Base-by-base conservation (phyloP, 1,140 invertebrate genomes). In the Cydia strobilella region DNA sequence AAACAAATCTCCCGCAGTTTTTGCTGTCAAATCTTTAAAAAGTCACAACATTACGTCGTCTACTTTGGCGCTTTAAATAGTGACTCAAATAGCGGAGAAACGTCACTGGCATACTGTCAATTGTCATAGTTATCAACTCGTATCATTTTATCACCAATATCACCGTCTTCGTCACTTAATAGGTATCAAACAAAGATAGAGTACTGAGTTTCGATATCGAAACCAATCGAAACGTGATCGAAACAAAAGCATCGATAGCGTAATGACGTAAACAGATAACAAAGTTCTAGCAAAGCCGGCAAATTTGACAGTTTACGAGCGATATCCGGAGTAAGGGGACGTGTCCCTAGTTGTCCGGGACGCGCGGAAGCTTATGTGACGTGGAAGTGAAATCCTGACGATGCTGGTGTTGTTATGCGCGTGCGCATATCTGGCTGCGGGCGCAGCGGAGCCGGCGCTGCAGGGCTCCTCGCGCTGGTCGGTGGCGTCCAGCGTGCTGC, bases 191-290 rank as follows among this genome's bases (percentile, higher is more conserved):
- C 25, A 66, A 20, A 66, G 27, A 66, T 6, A 66, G n/a, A 27
- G 5, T 6, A 18, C 20, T 4, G 1, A n/a, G 15, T 66, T 31
- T 31, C 63, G 6, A 66, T 66, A 13, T 31, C 12, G 63, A 66
- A 31, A 7, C 63, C n/a, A n/a, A n/a, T n/a, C n/a, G n/a, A n/a
- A n/a, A n/a, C n/a, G n/a, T n/a, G n/a, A 13, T 31, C 12, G 63
- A 66, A 31, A 7, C 63, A 20, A n/a, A n/a, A 20, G 31, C 3
- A 31, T n/a, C 27, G 63, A 66, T 35, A 66, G 10, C 63, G 63
- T 54, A 66, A 66, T 66, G 27, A 31, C 63, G 27, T 31, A 31
- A 27, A 66, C 25, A 66, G 63, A 66, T 66, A 66, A 65, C 63
- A 63, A 63, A 63, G 62, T 63, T 27, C 5, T 6, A 27, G 5